Conservation (phyloP, 2,113 vertebrate species). For the Halcyon senegalensis region DNA sequence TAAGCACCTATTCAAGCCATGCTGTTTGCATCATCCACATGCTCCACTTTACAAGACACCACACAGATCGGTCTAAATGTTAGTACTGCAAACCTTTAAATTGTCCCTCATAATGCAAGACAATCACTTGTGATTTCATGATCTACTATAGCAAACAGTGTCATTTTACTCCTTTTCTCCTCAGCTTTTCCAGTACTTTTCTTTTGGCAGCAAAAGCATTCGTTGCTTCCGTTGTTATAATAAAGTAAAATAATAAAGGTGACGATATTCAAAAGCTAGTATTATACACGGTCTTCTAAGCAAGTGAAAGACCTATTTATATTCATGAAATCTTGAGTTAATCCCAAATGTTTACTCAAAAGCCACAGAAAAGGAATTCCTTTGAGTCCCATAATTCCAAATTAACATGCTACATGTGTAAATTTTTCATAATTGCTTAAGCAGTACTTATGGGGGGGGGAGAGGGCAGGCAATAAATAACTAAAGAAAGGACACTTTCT, state of each 20-base stretch:
- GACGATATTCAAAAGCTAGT: not conserved
- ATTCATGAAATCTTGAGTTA: not conserved
- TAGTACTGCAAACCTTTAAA: slow-evolving; percentile 3
- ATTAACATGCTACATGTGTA: not conserved
- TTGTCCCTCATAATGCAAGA: not conserved
- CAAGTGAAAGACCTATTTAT: not conserved
- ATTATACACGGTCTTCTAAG: not conserved
- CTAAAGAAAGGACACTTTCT: not conserved
- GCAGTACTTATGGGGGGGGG: not conserved
- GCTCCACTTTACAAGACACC: not conserved
- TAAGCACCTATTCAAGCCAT: slow-evolving; percentile 42
- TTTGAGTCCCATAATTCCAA: not conserved
- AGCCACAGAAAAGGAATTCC: not conserved
- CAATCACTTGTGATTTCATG: not conserved
- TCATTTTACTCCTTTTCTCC: not conserved
- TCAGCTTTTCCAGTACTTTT: not conserved
- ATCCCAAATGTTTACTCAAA: not conserved
- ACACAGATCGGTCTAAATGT: not conserved
- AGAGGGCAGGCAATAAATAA: not conserved
- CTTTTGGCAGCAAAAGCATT: not conserved
- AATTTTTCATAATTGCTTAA: not conserved
- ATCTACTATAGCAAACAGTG: not conserved
- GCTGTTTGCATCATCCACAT: slow-evolving; percentile 15
- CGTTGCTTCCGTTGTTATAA: not conserved
- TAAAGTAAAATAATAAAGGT: not conserved